A percentile compares a stretch with the other conserved stretches of the same genome.
Evolutionary conservation across 2,113 vertebrate species (phyloP).

Genomic region (Triplophysa tibetana): DNA sequence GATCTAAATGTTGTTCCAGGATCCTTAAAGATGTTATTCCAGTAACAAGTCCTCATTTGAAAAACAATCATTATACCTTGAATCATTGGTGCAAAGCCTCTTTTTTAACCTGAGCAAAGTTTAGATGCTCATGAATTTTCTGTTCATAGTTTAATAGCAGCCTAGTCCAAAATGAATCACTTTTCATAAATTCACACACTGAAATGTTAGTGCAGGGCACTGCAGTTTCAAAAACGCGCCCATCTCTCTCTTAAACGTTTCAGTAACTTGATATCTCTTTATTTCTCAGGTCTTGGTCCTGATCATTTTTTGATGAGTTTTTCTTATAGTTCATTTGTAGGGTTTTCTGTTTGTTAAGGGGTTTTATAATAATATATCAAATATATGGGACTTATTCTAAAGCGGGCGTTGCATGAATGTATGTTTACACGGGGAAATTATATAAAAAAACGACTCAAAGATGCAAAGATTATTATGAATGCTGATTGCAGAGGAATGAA

Average conservation of each 20-base stretch:
- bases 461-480: conserved; percentile 69
- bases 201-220: not conserved
- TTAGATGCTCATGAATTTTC: conserved; percentile 8
- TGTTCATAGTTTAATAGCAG: conserved; percentile 49
- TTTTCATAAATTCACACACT: conserved; percentile 43
- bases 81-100: not conserved
- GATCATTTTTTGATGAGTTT: conserved; percentile 26
- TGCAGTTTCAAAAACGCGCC: not conserved
- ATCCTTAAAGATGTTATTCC: not conserved
- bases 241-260: not conserved
- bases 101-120: conserved; percentile 38
- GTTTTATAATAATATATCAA: conserved; percentile 73
- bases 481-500: conserved; percentile 67
- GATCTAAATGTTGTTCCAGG: not conserved
- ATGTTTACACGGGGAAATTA: conserved; percentile 81
- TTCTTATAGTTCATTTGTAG: conserved; percentile 53
- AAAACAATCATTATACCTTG: not conserved
- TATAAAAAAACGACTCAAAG: conserved; percentile 60
- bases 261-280: conserved; percentile 39
- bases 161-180: conserved; percentile 46
- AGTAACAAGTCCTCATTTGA: too few species aligned
- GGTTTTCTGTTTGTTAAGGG: conserved; percentile 33
- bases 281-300: conserved; percentile 40
- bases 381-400: conserved; percentile 81
- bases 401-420: conserved; percentile 85